These are phyloP conservation scores for Anguilla japonica DNA, from an alignment of 2,113 vertebrate genomes.

Conservation along the genomic window DNA sequence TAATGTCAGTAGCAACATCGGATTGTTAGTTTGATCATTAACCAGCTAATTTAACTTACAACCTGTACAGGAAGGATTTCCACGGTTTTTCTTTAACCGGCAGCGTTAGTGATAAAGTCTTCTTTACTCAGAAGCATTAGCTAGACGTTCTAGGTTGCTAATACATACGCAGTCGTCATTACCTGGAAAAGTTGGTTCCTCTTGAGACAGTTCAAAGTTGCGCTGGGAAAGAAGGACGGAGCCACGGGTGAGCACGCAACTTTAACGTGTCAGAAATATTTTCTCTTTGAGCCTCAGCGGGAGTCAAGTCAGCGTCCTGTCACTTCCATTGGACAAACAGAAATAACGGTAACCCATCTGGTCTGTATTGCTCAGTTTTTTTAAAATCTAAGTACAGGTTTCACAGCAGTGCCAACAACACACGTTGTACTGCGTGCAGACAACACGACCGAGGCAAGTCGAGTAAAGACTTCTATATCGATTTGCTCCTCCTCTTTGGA, in stretches of 20 bases:
- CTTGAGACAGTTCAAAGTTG: constrained; percentile 2
- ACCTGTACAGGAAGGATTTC: too few relatives aligned
- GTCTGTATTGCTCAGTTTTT: neutral
- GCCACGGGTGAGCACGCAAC: neutral
- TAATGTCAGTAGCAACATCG: too few relatives aligned
- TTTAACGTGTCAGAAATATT: neutral
- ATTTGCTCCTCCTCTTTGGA: constrained; percentile 6
- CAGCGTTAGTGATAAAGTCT: neutral
- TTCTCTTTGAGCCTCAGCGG: neutral
- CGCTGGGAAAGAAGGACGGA: neutral
- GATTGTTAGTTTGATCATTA: too few relatives aligned
- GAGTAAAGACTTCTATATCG: neutral
- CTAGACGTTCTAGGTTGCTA: neutral
- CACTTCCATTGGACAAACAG: neutral
- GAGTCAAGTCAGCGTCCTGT: neutral
- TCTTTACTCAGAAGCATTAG: neutral
- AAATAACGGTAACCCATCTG: constrained; percentile 45
- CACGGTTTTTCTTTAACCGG: too few relatives aligned
- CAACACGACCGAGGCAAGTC: neutral
- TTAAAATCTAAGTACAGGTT: neutral
- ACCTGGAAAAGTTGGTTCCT: constrained; percentile 1
- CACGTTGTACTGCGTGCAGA: neutral
- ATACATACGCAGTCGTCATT: neutral
- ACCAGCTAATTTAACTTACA: too few relatives aligned
- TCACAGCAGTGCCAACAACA: neutral